Base-by-base conservation (phyloP, 2,113 vertebrate genomes). In the Diphyllodes magnificus region DNA sequence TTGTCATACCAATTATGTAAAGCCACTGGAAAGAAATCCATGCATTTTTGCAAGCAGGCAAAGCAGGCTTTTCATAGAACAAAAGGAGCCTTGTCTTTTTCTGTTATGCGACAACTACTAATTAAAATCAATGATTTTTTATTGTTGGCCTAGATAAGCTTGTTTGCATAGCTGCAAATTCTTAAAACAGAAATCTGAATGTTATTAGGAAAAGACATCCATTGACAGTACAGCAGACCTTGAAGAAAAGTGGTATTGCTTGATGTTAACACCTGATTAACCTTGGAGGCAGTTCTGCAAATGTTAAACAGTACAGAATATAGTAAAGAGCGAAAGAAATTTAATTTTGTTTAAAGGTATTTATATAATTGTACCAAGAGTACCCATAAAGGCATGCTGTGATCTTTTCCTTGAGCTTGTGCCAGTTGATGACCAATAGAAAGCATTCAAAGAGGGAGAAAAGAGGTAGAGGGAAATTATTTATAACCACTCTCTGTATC, bases 61-160 rank as follows among this genome's bases (percentile, higher is more conserved):
- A 96, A 95, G 66, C 33, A 96, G 88, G 56, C 60, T 96, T 98
- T 93, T 94, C 13, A 22, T 31, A 18, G 80, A 95, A 98, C 96
- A 98, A 98, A 97, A 96, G 94, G 75, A 83, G 82, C 90, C 81
- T 97, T 98, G 97, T 98, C 85, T 96, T 96, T 90, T 90, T 69
- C 76, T 80, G 87, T 93, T 94, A 95, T 83, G 86, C 95, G 96
- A 97, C 47, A 37, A 96, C 89, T 97, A 77, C 95, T 98, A 98
- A 98, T 98, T 98, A 97, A 95, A 98, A 98, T 97, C 90, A 97
- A 95, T 96, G 68, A 96, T 96, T 96, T 98, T 96, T 97, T 94
- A 98, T 92, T 97, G 90, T 97, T 7, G 5, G 70, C 83, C 84
- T 88, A 59, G 97, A 98, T 98, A 97, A 97, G 94, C 78, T 94